Evolutionary conservation across 23 tunicate genomes (phyloP), one percentile per base, ranked within the genome.

Genomic region (Ascidia mentula): DNA sequence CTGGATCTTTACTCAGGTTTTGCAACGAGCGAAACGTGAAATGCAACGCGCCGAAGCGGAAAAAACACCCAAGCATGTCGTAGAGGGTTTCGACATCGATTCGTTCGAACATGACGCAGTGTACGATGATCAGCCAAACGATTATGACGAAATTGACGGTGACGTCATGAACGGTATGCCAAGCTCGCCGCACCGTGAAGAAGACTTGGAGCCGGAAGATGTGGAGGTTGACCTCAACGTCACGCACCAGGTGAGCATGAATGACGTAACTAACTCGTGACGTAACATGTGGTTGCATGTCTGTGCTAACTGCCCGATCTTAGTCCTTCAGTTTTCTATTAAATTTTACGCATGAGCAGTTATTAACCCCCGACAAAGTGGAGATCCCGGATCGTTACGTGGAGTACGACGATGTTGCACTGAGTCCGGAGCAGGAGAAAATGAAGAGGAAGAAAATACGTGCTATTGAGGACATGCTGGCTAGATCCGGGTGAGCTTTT

Each of bases 331-430:
- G n/a, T 28, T 34, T 31, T 6, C 1, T 71, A 4, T 71, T 2
- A 71, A 3, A 40, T 76, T 38, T 37, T 75, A 71, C 72, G 83
- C 87, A 77, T 84, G 82, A 60, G 34, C 88, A 89, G 95, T 65
- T 90, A 59, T 75, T 90, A 37, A 80, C 85, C 9, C 90, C 90
- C 26, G 86, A 81, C 70, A 92, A 92, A 75, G 97, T 92, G 35
- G 89, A 87, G 46, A 92, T 92, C 9, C 97, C 97, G 38, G 97
- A 92, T 40, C 88, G 97, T 22, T 79, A 83, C 18, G 72, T 92
- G 60, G 97, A 92, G 20, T 92, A 84, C 69, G 97, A 91, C 69
- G 88, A 87, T 61, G 82, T 87, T 2, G 83, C 74, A 36, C 60
- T 92, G n/a, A 40, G 92, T 35, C 85, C 97, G 33, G 92, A 80